Base-by-base conservation (phyloP, 2,113 vertebrate species). In the Pelobates fuscus region DNA sequence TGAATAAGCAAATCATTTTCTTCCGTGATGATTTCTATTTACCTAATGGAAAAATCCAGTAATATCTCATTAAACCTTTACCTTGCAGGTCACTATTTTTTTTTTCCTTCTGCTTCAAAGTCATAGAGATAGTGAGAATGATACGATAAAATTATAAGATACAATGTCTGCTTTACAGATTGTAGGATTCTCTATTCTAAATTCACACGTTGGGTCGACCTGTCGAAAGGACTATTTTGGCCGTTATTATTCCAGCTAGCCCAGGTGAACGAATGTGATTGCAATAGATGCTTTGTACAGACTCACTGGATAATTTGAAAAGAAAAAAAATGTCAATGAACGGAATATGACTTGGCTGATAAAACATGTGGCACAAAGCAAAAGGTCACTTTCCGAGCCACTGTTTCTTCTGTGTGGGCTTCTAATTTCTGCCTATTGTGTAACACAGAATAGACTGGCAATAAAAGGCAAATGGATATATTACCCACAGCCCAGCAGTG, bases 401-500 rank as follows among this genome's bases (percentile, higher is more conserved):
- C 23, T 11, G 72, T 54, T 61, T 77, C 65, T 55, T 58, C 44
- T 12, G 55, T 65, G 43, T 55, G 10, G 26, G 52, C 18, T 55
- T 77, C 44, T 68, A 77, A 77, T 77, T 77, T 61, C 64, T 61
- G 41, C 55, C 37, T 26, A 77, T 68, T 68, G 73, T 68, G 73
- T 68, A 44, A 52, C 15, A 24, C 65, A 68, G 54, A 68, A 77
- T 77, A 59, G 54, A 76, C 15, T 25, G 41, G 41, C 64, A 76
- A 76, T 64, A 76, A 76, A 60, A 76, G 73, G 64, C 57, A 76
- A 76, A 76, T 76, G 46, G 65, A 77, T 68, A 52, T 44, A 77
- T 77, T 68, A 67, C 55, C 55, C 64, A 49, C n/a, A 61, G 57
- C 55, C 23, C 30, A n/a, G 62, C 62, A 20, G 62, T 43, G 32